Evolutionary conservation across 1,140 invertebrate species (phyloP).

Genomic region (Drosophila kurseongensis): DNA sequence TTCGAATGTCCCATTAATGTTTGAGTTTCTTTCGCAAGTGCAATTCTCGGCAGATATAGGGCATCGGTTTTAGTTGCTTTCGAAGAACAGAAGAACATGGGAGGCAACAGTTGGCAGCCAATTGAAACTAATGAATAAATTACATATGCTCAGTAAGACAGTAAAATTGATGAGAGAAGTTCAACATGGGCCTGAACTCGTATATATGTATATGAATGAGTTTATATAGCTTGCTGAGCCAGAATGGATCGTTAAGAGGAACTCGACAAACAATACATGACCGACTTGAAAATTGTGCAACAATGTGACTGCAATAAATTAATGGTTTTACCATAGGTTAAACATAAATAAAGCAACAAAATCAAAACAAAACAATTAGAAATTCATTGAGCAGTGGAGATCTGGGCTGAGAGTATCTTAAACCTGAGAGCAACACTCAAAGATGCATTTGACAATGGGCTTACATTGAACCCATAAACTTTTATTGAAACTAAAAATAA

Average conservation of each 20-base stretch:
- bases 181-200: conserved; percentile 43
- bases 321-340: not conserved
- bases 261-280: conserved; percentile 34
- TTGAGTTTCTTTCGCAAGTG: conserved; percentile 31
- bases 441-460: not conserved
- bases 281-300: conserved; percentile 37
- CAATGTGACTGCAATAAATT: conserved; percentile 29
- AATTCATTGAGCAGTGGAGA: conserved; percentile 10
- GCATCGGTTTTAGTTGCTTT: conserved; percentile 16
- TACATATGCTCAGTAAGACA: conserved; percentile 35
- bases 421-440: not conserved
- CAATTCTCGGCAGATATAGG: conserved; percentile 34
- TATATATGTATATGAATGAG: conserved; percentile 10
- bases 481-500: too few species aligned
- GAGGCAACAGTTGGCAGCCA: conserved; percentile 44
- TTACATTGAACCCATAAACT: too few species aligned
- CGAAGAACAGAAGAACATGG: not conserved
- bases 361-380: conserved; percentile 27
- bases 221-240: conserved; percentile 3
- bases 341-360: not conserved
- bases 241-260: conserved; percentile 12
- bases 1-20: conserved; percentile 37
- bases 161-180: conserved; percentile 53
- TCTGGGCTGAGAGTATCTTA: not conserved
- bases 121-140: conserved; percentile 75